Evolutionary conservation across 2,888 invertebrate genomes (phyloP).

Genomic region (Leucophenga montana): DNA sequence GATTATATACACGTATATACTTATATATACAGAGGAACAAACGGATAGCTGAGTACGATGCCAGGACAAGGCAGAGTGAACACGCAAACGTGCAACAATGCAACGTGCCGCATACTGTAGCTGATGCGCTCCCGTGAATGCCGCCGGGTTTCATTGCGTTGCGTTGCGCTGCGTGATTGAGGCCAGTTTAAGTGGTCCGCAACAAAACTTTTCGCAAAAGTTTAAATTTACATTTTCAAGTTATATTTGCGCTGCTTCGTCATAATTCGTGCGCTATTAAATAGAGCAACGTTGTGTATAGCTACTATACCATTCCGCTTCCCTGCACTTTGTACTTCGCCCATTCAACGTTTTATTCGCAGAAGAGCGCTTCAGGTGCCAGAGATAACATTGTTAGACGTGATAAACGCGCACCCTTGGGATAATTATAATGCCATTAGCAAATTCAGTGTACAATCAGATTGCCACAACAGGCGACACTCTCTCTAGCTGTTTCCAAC

Average conservation of each 20-base stretch:
- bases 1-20: too few relatives aligned
- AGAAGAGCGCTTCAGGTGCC: constrained; percentile 26
- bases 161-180: too few relatives aligned
- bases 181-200: constrained; percentile 44
- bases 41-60: constrained; percentile 15
- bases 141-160: too few relatives aligned
- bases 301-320: too few relatives aligned
- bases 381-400: constrained; percentile 35
- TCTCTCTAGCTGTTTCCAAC: constrained; percentile 5
- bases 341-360: neutral
- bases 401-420: constrained; percentile 38
- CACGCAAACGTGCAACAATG: constrained; percentile 41
- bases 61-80: neutral
- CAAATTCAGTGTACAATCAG: constrained; percentile 64
- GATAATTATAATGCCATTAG: constrained; percentile 67
- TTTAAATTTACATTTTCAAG: constrained; percentile 58
- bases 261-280: too few relatives aligned
- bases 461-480: constrained; percentile 29
- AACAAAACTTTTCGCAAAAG: constrained; percentile 50
- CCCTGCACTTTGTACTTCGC: too few relatives aligned
- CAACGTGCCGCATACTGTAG: constrained; percentile 48
- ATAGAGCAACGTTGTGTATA: too few relatives aligned
- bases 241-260: neutral
- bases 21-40: too few relatives aligned
- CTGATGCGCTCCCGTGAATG: too few relatives aligned